Base-by-base conservation (phyloP, 2,888 invertebrate species). In the Brachylomia viminalis region DNA sequence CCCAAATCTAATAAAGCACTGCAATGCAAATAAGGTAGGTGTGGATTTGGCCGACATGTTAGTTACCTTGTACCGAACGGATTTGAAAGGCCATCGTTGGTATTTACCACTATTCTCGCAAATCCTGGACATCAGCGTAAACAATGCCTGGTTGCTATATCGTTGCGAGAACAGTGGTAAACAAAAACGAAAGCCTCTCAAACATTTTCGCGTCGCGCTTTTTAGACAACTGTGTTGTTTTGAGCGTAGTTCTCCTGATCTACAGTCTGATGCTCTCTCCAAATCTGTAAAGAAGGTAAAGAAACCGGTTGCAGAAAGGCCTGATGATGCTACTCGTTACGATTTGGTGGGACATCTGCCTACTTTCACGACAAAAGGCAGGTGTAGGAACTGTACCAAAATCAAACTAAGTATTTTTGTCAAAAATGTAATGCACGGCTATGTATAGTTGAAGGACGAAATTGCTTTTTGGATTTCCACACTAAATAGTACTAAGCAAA, bases 11-110 rank as follows among this genome's bases (percentile, higher is more conserved):
- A 62, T 62, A 27, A 58, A 58, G 27, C 56, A 27, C 8, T 27
- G 27, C 27, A 62, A 42, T 15, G 38, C n/a, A 62, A 59, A 59
- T 33, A 59, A 33, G 59, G 59, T 30, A 10, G 59, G 59, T 4
- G 59, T 59, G 7, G 59, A 62, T 38, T 8, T 62, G 15, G 61
- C 38, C 38, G 61, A 38, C 38, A 62, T 62, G 61, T 62, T 62
- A 62, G 38, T 62, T 62, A 38, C 38, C 15, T 62, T 64, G 10
- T 67, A 52, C n/a, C 67, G 67, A 15, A 54, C 52, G 2, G 52
- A 67, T 67, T 67, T 67, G 52, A 67, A 67, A 67, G 67, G 23
- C n/a, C 67, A 67, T 67, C 67, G 67, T 67, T 67, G 52, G 67
- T 67, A 67, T 67, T 67, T 67, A 52, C 8, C 15, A 67, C 8